phyloP scores from a whole-genome alignment of 2,888 invertebrate genomes.

The Diarsia rubi region DNA sequence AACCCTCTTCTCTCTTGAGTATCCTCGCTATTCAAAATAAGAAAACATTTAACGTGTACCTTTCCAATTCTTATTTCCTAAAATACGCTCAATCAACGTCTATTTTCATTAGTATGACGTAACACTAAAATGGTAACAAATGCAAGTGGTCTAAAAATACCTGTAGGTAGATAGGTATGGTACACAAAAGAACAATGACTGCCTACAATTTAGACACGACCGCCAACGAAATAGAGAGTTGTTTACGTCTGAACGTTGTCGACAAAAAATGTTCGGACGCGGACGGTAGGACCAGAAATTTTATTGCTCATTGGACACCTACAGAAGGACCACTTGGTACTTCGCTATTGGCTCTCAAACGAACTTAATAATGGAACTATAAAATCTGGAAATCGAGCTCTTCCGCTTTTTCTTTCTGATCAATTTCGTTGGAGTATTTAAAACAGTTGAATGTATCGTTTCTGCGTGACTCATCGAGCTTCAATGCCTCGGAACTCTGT shows the following conservation, averaged over 20 bases:
- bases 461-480: not conserved
- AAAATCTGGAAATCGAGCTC: too few species aligned
- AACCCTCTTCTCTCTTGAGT: not conserved
- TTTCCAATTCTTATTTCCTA: not conserved
- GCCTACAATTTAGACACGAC: slow-evolving; percentile 55
- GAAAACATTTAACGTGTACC: not conserved
- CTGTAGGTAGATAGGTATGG: slow-evolving; percentile 35
- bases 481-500: not conserved
- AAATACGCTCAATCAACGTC: slow-evolving; percentile 19
- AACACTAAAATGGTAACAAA: slow-evolving; percentile 44
- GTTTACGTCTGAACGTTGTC: slow-evolving; percentile 78
- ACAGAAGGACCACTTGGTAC: slow-evolving; percentile 24
- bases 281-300: slow-evolving; percentile 59
- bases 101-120: slow-evolving; percentile 39
- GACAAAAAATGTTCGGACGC: slow-evolving; percentile 74
- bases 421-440: too few species aligned
- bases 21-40: not conserved
- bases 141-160: slow-evolving; percentile 36
- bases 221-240: slow-evolving; percentile 82
- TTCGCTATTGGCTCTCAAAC: not conserved
- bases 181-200: slow-evolving; percentile 58
- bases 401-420: not conserved
- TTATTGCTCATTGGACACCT: not conserved
- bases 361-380: not conserved
- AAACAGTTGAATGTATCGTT: too few species aligned